phyloP scores from a whole-genome alignment of 2,888 invertebrate genomes.

The Lymantria dispar region DNA sequence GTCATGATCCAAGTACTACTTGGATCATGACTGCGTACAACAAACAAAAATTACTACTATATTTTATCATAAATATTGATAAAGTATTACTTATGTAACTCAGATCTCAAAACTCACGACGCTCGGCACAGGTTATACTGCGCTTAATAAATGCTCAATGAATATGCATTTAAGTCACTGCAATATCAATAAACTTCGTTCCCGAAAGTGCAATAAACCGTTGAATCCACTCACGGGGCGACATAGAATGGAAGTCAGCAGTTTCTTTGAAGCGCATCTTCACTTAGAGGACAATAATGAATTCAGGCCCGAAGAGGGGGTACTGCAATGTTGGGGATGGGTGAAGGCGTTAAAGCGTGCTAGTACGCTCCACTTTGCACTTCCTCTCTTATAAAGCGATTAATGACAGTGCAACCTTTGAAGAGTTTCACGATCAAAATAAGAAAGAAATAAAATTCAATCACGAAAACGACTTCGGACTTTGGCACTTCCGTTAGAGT shows the following conservation, averaged over 20 bases:
- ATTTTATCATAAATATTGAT: no score
- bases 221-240: conserved; percentile 51
- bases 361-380: conserved; percentile 71
- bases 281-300: conserved; percentile 72
- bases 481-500: conserved; percentile 15
- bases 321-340: conserved; percentile 9
- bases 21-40: conserved; percentile 1
- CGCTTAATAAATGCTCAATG: conserved; percentile 2
- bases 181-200: conserved; percentile 55
- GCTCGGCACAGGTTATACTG: no score
- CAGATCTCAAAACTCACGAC: no score
- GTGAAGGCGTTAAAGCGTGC: conserved; percentile 49
- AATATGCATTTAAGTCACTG: conserved; percentile 23
- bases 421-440: conserved; percentile 56
- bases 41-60: no score
- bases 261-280: conserved; percentile 75
- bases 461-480: conserved; percentile 45
- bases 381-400: conserved; percentile 73
- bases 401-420: conserved; percentile 70
- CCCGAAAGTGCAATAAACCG: conserved; percentile 65
- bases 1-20: no score
- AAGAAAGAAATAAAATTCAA: conserved; percentile 63
- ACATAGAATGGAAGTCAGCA: conserved; percentile 64
- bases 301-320: conserved; percentile 60
- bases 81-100: no score